phyloP scores from a whole-genome alignment of 2,113 vertebrate genomes.

The Oncorhynchus mykiss region DNA sequence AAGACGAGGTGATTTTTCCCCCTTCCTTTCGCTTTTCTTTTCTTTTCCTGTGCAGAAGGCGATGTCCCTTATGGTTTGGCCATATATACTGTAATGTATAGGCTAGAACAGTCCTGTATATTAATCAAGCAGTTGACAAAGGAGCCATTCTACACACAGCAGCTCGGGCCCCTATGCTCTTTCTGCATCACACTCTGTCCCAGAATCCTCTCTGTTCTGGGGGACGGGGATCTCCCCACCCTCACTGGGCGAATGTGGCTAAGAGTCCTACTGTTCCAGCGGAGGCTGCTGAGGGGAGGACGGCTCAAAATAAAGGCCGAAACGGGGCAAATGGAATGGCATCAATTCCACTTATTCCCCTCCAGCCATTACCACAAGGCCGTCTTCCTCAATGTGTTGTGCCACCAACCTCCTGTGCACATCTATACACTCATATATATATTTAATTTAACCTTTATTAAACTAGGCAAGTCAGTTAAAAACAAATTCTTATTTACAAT shows the following conservation, averaged over 20 bases:
- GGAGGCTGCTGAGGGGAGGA: too few relatives aligned
- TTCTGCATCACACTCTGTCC: conserved; percentile 39
- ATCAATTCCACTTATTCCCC: too few relatives aligned
- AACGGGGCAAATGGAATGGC: too few relatives aligned
- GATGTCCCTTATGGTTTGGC: conserved; percentile 65
- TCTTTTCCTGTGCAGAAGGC: conserved; percentile 43
- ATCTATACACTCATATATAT: too few relatives aligned
- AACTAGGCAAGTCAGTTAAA: too few relatives aligned
- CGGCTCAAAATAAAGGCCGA: too few relatives aligned
- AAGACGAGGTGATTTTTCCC: conserved; percentile 61
- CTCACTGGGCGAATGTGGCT: background rate
- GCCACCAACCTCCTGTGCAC: too few relatives aligned
- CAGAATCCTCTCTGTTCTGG: conserved; percentile 32
- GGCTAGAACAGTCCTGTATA: conserved; percentile 56
- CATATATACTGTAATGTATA: conserved; percentile 46
- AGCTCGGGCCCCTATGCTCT: conserved; percentile 35
- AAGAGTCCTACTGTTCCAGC: too few relatives aligned
- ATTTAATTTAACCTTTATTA: too few relatives aligned
- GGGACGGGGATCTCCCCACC: background rate
- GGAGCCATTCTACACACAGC: conserved; percentile 47
- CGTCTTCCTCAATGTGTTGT: too few relatives aligned
- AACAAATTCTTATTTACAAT: too few relatives aligned
- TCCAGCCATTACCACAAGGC: too few relatives aligned
- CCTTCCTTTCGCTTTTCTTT: conserved; percentile 24
- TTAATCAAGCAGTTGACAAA: conserved; percentile 76